Evolutionary conservation across 2,888 invertebrate species (phyloP).

Genomic region (Cephalotes varians): DNA sequence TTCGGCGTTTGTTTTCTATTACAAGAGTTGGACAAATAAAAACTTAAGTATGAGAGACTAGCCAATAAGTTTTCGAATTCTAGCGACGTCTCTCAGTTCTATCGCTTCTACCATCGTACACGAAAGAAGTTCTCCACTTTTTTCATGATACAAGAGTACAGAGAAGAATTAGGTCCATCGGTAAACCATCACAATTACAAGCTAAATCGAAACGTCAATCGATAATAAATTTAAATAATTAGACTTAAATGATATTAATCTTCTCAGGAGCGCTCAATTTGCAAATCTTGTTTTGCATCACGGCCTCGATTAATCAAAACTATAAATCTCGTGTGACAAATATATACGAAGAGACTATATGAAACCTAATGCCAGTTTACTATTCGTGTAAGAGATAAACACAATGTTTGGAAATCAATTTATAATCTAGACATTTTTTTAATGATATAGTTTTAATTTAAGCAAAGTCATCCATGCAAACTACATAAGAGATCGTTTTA

Average conservation of each 20-base stretch:
- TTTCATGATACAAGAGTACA: slow-evolving; percentile 21
- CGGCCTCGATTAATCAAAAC: too few relatives aligned
- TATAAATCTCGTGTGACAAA: too few relatives aligned
- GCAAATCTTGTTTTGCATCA: too few relatives aligned
- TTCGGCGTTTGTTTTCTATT: slow-evolving; percentile 57
- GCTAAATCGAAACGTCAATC: slow-evolving; percentile 44
- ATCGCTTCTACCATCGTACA: background rate
- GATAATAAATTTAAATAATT: slow-evolving; percentile 60
- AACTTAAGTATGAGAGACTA: slow-evolving; percentile 56
- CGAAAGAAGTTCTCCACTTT: slow-evolving; percentile 11
- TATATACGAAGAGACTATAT: too few relatives aligned
- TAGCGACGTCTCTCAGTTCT: slow-evolving; percentile 3
- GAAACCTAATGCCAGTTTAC: too few relatives aligned
- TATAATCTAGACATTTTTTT: background rate
- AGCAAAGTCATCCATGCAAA: background rate
- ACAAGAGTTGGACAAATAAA: slow-evolving; percentile 66
- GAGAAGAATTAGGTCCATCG: slow-evolving; percentile 37
- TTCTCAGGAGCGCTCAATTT: too few relatives aligned
- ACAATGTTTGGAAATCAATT: background rate
- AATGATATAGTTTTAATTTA: background rate
- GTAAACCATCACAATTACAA: slow-evolving; percentile 58
- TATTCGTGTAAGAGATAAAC: background rate
- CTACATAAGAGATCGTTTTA: too few relatives aligned
- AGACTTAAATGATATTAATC: slow-evolving; percentile 32
- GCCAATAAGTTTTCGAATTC: slow-evolving; percentile 60